Evolutionary conservation across 2,113 vertebrate genomes (phyloP), one percentile per base, ranked within the genome.

Genomic region (Bos indicus): DNA sequence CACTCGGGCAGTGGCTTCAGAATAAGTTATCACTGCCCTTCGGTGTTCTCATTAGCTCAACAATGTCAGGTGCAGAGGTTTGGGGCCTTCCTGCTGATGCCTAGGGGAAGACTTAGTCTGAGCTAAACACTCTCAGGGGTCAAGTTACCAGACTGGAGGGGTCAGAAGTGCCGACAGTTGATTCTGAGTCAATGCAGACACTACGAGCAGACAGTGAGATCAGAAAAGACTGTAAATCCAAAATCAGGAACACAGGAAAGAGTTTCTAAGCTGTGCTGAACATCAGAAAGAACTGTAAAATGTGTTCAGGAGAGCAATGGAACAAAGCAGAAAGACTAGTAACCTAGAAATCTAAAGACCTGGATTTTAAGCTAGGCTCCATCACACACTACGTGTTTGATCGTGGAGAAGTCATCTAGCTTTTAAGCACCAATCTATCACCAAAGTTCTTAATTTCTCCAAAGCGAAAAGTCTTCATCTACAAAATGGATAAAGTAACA

Each of bases 1-100:
- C 94, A 95, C 62, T 57, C 64, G 86, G 6, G 52, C 95, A 59
- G 62, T 28, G 52, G 11, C 92, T 94, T 95, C 94, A 81, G 92
- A 96, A 87, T 94, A 95, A 97, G 91, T 97, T 87, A 94, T 95
- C 89, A 43, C 52, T 1, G 14, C 59, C 86, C 91, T 97, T 97
- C 91, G 62, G 30, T 93, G 92, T 56, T 78, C 93, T 96, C 91
- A 94, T 95, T 96, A 96, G 82, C 80, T 93, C 86, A 84, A 28
- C 82, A 64, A 84, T 96, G 92, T 91, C 92, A 94, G 71, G 60
- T 52, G 88, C 62, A 95, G 64, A 93, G 91, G 43, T 90, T 26
- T 92, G 74, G 74, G 43, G 51, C 51, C 82, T 81, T 80, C 46
- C 78, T 88, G 48, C 28, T 21, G 90, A 96, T 78, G 52, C 64